A percentile compares a stretch with the other conserved stretches of the same genome.
Conservation (phyloP, 2,113 vertebrate species). For the Leucopsar rothschildi region DNA sequence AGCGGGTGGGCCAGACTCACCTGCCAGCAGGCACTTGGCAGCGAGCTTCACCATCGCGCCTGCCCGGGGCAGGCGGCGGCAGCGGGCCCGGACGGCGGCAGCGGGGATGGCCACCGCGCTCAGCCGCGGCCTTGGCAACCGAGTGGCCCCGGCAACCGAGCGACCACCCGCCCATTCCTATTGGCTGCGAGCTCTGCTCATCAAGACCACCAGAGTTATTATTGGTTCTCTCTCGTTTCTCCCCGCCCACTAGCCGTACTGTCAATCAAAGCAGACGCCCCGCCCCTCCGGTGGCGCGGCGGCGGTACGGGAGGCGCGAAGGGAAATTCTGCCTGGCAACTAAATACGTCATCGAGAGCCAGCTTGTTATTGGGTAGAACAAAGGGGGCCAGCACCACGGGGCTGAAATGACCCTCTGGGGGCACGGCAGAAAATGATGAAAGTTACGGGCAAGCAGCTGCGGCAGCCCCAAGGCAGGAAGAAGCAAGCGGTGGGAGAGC, state of each 20-base stretch:
- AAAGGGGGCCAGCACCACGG: neutral
- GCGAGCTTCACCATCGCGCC: constrained; percentile 74
- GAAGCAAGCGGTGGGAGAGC: rapidly evolving
- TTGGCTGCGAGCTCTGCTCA: neutral
- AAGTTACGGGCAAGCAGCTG: neutral
- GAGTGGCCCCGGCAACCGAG: neutral
- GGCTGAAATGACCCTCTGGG: neutral
- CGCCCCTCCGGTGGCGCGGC: rapidly evolving
- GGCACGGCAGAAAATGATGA: neutral
- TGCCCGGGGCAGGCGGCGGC: neutral
- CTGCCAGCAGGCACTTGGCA: constrained; percentile 79
- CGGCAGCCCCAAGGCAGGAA: neutral
- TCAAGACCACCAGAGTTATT: rapidly evolving
- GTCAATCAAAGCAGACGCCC: neutral
- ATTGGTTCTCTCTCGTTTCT: neutral
- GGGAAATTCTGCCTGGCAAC: neutral
- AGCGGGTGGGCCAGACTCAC: constrained; percentile 59
- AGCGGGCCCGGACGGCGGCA: rapidly evolving
- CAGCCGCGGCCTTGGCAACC: neutral
- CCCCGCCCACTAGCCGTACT: rapidly evolving
- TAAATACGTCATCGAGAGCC: rapidly evolving
- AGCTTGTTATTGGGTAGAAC: constrained; percentile 50
- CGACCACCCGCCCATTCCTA: rapidly evolving
- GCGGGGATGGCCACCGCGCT: rapidly evolving
- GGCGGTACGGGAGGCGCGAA: rapidly evolving